phyloP scores from a whole-genome alignment of 2,113 vertebrate species.

The Callipepla californica region DNA sequence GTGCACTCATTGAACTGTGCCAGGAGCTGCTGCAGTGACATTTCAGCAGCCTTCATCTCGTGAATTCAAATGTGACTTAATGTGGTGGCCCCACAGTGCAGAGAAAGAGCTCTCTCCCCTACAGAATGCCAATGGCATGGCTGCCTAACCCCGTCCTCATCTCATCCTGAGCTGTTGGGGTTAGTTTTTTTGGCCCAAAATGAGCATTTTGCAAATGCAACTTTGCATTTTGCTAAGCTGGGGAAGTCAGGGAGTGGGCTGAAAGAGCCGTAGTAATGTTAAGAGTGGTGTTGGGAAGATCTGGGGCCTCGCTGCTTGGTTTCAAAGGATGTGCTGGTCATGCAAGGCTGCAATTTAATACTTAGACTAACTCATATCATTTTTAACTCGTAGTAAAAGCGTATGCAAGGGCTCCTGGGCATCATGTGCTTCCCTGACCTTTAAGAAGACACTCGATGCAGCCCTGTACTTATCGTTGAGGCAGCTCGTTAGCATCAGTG shows the following conservation, averaged over 20 bases:
- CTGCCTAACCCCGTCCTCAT: neutral
- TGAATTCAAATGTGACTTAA: neutral
- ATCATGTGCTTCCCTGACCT: neutral
- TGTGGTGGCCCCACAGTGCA: no score
- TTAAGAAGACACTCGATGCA: neutral
- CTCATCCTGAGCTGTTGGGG: neutral
- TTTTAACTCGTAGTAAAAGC: neutral
- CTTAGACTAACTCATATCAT: neutral
- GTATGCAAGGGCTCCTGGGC: neutral
- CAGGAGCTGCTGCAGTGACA: neutral
- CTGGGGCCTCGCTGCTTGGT: neutral
- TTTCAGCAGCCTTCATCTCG: slow-evolving; percentile 10
- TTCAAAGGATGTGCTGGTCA: neutral
- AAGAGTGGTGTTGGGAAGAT: neutral
- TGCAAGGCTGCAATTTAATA: neutral
- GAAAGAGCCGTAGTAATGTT: neutral
- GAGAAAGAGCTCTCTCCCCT: neutral
- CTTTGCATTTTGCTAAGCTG: neutral
- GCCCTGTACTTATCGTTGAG: neutral
- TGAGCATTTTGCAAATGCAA: neutral
- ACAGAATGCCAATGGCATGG: neutral
- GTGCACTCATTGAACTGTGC: neutral
- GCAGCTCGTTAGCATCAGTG: neutral
- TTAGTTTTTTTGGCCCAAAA: neutral
- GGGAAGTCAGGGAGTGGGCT: neutral